Conservation (phyloP, 2,888 invertebrate genomes). For the Rotaria sp. region DNA sequence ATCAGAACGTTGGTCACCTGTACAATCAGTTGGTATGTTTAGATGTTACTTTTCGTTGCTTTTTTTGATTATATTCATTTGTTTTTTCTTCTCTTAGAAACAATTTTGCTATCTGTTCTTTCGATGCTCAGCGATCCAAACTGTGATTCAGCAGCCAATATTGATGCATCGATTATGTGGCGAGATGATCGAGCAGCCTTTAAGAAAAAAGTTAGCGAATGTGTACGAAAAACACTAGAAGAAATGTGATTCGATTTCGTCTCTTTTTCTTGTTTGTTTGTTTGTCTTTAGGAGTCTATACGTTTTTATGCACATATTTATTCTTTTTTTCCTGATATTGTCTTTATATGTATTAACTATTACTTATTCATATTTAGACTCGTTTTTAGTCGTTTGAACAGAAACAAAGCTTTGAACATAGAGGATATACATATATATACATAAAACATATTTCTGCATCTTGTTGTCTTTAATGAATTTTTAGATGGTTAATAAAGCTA, state of each 20-base stretch:
- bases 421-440: not conserved
- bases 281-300: not conserved
- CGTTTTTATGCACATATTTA: not conserved
- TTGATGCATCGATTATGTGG: conserved; percentile 96
- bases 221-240: conserved; percentile 97
- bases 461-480: not conserved
- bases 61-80: not conserved
- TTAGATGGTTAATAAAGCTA: not conserved
- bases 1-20: conserved; percentile 93
- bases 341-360: not conserved
- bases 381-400: not conserved
- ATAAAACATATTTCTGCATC: not conserved
- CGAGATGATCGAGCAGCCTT: conserved; percentile 91
- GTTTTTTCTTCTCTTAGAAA: conserved; percentile 61
- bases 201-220: conserved; percentile 91
- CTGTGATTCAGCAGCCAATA: conserved; percentile 96
- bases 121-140: conserved; percentile 98
- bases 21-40: conserved; percentile 71
- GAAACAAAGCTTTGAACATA: not conserved
- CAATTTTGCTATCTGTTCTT: conserved; percentile 95
- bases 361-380: not conserved
- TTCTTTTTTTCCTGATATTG: not conserved
- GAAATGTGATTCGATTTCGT: conserved; percentile 48
- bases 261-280: not conserved
- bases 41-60: not conserved